A percentile compares a stretch with the other conserved stretches of the same genome.
phyloP scores from a whole-genome alignment of 92 coral and sea anemone genomes.

The Zoanthus sansibaricus region DNA sequence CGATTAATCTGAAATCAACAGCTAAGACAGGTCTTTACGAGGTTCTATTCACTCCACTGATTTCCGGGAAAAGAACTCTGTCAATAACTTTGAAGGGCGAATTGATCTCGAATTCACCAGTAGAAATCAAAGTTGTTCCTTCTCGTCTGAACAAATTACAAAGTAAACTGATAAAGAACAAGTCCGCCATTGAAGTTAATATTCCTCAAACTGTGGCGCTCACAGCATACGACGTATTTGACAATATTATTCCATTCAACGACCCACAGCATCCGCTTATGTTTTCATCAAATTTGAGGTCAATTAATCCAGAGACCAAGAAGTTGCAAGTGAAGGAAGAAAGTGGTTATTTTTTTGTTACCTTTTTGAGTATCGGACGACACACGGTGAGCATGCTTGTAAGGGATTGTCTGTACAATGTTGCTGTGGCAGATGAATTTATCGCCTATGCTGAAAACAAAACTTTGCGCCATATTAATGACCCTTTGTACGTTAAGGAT shows the following conservation, averaged over 20 bases:
- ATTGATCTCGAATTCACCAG: not conserved
- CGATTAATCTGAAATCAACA: not conserved
- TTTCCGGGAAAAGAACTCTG: not conserved
- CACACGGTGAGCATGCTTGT: not conserved
- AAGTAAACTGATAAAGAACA: not conserved
- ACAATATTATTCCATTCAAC: not conserved
- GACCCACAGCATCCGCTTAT: not conserved
- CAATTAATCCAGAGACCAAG: not conserved
- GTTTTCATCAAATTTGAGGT: not conserved
- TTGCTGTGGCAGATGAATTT: not conserved
- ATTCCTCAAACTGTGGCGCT: not conserved
- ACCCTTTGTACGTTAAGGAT: no score
- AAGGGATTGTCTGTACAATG: no score
- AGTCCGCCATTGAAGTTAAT: not conserved
- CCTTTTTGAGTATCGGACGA: slow-evolving; percentile 11
- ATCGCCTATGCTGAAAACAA: not conserved
- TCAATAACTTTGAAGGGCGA: no score
- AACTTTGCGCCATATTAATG: no score
- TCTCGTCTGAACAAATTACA: slow-evolving; percentile 9
- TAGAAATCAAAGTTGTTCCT: not conserved
- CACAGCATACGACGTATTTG: not conserved
- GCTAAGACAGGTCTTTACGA: not conserved
- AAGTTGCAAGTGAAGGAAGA: not conserved
- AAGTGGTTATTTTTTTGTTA: not conserved
- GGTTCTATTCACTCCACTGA: slow-evolving; percentile 13